Base-by-base conservation (phyloP, 1,140 invertebrate genomes). In the Eumeta japonica region DNA sequence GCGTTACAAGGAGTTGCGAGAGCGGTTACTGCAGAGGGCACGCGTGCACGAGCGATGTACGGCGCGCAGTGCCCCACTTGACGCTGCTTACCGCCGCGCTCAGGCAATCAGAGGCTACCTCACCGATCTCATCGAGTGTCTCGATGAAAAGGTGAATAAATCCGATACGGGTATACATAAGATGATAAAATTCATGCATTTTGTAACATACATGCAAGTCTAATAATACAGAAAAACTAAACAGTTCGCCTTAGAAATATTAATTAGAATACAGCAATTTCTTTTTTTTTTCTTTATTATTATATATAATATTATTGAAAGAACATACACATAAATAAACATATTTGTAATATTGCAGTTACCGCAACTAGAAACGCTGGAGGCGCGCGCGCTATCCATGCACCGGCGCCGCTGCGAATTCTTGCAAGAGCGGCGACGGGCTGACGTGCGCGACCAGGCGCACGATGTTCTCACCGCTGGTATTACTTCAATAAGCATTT, bases 21-120 rank as follows among this genome's bases (percentile, higher is more conserved):
- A 76, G 30, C 74, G 83, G 43, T 73, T 85, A n/a, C 60, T 80
- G 35, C 64, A 80, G 29, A 83, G 86, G 52, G 72, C 85, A 44
- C 68, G 77, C 79, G 37, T 75, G 81, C 33, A 81, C 80, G 64
- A 73, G 75, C 39, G 80, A 81, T n/a, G n/a, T n/a, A n/a, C n/a
- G n/a, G n/a, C 50, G 85, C 78, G 39, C 87, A 84, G 29, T 84
- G 47, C 79, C 82, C 46, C 83, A 84, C 60, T 70, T 2, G 63
- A 61, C 51, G 55, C 58, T 7, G 62, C 62, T 0, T 97, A 92
- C 81, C 81, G 83, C 64, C 92, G 94, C 76, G 96, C 94, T 81
- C 94, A 97, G 84, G 90, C 94, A 79, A 86, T 94, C 59, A 86
- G 92, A 75, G 90, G 91, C 65, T 98, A 95, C 86, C 85, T 97